Conservation (phyloP, 2,888 invertebrate genomes). For the Drosophila macrospina region DNA sequence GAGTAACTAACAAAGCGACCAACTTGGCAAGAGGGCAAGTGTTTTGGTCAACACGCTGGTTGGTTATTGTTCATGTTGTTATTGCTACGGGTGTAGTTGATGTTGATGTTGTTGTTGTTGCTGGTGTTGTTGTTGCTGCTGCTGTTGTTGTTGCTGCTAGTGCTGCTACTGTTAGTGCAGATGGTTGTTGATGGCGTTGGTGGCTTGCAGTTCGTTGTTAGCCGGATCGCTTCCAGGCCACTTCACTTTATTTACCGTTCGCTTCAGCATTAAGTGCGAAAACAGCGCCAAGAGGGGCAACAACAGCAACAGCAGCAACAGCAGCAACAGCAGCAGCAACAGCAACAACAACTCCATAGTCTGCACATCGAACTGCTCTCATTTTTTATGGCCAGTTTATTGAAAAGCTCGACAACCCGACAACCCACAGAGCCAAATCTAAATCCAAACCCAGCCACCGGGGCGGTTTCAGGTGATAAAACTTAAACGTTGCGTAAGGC, state of each 20-base stretch:
- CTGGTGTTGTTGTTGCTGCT: neutral
- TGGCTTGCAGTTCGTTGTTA: slow-evolving; percentile 32
- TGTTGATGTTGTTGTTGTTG: slow-evolving; percentile 9
- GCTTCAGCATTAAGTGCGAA: slow-evolving; percentile 59
- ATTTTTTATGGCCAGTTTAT: slow-evolving; percentile 68
- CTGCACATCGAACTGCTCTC: slow-evolving; percentile 42
- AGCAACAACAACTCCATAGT: slow-evolving; percentile 8
- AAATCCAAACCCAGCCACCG: slow-evolving; percentile 18
- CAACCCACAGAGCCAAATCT: slow-evolving; percentile 33
- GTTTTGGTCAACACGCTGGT: slow-evolving; percentile 37
- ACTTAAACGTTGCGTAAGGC: slow-evolving; percentile 49
- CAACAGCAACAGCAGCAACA: slow-evolving; percentile 8
- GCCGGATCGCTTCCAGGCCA: slow-evolving; percentile 70
- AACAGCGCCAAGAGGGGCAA: slow-evolving; percentile 40
- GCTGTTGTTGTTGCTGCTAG: slow-evolving; percentile 24
- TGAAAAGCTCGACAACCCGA: slow-evolving; percentile 49
- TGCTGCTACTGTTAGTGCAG: slow-evolving; percentile 20
- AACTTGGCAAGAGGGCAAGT: slow-evolving; percentile 47
- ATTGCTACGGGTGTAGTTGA: slow-evolving; percentile 25
- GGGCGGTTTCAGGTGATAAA: slow-evolving; percentile 43
- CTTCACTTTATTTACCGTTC: slow-evolving; percentile 73
- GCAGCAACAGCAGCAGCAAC: slow-evolving; percentile 4
- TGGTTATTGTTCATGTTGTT: slow-evolving; percentile 29
- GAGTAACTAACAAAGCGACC: slow-evolving; percentile 30
- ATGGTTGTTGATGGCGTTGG: slow-evolving; percentile 34